Percentiles rank a stretch among this genome's conserved stretches.
These are phyloP conservation scores for Gambusia yucatana DNA, from an alignment of 2,797 vertebrate species.

Conservation along the genomic window DNA sequence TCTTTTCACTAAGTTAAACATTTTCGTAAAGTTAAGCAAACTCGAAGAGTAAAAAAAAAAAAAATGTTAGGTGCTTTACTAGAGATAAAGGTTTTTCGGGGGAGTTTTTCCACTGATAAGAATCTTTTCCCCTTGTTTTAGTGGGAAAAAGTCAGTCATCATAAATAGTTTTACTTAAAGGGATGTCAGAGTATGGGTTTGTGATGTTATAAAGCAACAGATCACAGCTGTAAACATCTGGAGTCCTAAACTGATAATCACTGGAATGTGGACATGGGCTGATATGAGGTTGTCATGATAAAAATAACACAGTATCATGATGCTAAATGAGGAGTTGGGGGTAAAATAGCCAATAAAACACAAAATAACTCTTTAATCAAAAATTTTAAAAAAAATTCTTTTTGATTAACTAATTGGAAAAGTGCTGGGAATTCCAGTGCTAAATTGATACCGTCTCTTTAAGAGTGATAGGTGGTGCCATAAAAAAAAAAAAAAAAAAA, in stretches of 20 bases:
- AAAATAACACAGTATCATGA: too few relatives aligned
- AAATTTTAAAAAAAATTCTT: neutral
- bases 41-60: neutral
- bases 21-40: neutral
- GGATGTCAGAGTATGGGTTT: neutral
- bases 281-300: neutral
- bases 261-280: neutral
- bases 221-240: neutral
- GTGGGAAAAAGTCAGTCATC: slow-evolving; percentile 1
- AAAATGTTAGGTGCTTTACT: slow-evolving; percentile 43
- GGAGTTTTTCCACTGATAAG: slow-evolving; percentile 53
- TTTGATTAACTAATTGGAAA: neutral
- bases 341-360: neutral
- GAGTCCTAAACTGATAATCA: slow-evolving; percentile 1
- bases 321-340: neutral
- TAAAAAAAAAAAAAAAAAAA: neutral
- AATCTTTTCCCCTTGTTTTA: slow-evolving; percentile 20
- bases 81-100: slow-evolving; percentile 54
- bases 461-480: neutral
- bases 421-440: neutral
- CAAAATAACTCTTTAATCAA: neutral
- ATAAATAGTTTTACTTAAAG: neutral
- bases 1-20: neutral
- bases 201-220: neutral
- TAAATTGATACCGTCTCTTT: neutral